Conservation (phyloP, 2,113 vertebrate genomes). For the Tyto alba region DNA sequence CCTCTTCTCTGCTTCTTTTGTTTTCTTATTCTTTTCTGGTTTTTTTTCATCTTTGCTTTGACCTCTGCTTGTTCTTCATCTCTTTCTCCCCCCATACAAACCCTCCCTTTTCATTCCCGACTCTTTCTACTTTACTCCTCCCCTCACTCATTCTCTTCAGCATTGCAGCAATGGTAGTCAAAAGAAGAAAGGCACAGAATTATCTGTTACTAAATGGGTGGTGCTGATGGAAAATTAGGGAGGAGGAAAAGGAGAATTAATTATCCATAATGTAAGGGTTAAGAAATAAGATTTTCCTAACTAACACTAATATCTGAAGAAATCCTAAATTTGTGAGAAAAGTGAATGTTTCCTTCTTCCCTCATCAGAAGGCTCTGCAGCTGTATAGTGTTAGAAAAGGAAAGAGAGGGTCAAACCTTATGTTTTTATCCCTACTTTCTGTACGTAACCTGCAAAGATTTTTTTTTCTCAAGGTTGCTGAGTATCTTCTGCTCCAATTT, state of each 20-base stretch:
- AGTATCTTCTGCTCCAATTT: slow-evolving; percentile 9
- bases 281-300: slow-evolving; percentile 50
- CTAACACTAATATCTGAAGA: slow-evolving; percentile 15
- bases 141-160: slow-evolving; percentile 62
- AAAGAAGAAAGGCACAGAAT: slow-evolving; percentile 64
- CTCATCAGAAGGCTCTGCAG: not conserved
- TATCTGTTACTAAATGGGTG: slow-evolving; percentile 62
- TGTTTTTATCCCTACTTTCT: slow-evolving; percentile 10
- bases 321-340: slow-evolving; percentile 34
- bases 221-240: slow-evolving; percentile 61
- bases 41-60: slow-evolving; percentile 35
- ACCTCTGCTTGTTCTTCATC: slow-evolving; percentile 64
- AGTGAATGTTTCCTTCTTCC: not conserved
- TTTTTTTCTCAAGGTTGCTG: not conserved
- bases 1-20: not conserved
- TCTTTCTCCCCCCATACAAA: slow-evolving; percentile 3
- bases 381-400: not conserved
- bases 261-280: slow-evolving; percentile 58
- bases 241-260: slow-evolving; percentile 64
- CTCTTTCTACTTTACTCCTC: slow-evolving; percentile 45
- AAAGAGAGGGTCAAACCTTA: not conserved
- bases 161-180: slow-evolving; percentile 52
- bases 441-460: not conserved
- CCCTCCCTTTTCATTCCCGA: slow-evolving; percentile 45
- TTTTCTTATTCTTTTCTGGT: not conserved